phyloP scores from a whole-genome alignment of 2,797 vertebrate genomes.

The Ceyx erithaca region DNA sequence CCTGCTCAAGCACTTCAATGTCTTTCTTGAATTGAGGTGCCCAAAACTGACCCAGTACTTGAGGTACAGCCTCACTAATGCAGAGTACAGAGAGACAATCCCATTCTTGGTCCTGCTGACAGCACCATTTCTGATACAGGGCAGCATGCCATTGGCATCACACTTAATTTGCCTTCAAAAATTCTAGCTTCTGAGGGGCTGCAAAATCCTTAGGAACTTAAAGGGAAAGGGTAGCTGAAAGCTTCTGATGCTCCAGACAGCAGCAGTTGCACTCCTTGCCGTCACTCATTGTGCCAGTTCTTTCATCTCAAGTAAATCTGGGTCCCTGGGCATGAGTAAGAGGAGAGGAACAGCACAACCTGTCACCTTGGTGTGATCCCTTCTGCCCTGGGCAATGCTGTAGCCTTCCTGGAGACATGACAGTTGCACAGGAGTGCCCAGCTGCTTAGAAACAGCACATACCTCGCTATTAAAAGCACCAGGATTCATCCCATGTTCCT shows the following conservation, averaged over 20 bases:
- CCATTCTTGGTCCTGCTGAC: too few species aligned
- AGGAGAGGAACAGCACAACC: background rate
- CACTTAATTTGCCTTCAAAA: background rate
- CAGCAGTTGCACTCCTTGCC: background rate
- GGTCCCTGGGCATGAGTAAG: background rate
- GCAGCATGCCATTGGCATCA: background rate
- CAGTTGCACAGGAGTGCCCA: background rate
- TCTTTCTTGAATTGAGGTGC: too few species aligned
- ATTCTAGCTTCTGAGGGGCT: background rate
- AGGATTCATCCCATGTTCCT: background rate
- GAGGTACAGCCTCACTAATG: too few species aligned
- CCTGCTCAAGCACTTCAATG: too few species aligned
- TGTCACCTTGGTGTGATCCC: rapidly evolving
- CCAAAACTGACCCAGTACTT: too few species aligned
- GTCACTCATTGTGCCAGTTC: background rate
- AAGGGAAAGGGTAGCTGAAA: background rate
- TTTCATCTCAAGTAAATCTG: background rate
- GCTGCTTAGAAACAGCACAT: background rate
- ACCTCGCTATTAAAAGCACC: rapidly evolving
- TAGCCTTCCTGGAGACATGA: background rate
- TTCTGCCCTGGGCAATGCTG: background rate
- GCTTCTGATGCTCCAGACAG: background rate
- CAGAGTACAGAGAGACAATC: too few species aligned
- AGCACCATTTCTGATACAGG: too few species aligned
- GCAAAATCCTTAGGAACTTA: background rate